These are phyloP conservation scores for Tachysurus vachellii DNA, from an alignment of 2,113 vertebrate species.

Conservation along the genomic window DNA sequence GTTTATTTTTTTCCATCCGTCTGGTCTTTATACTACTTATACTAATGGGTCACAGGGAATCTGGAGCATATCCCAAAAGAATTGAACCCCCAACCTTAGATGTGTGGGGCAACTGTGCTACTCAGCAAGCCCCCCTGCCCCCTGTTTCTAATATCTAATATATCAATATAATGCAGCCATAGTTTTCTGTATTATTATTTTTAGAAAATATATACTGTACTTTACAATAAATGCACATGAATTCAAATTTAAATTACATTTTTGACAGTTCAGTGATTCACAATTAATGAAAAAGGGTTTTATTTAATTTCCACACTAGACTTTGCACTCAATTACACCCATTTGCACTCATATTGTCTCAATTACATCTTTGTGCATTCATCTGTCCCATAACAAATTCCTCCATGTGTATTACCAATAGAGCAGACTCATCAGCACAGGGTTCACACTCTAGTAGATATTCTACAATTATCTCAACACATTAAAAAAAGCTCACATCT, in stretches of 20 bases:
- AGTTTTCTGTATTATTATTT: background rate
- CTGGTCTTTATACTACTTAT: too few species aligned
- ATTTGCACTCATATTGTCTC: background rate
- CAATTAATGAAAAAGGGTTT: constrained; percentile 21
- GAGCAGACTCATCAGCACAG: constrained; percentile 39
- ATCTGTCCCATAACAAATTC: background rate
- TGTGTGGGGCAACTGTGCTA: too few species aligned
- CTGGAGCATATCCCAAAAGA: too few species aligned
- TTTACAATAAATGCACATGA: background rate
- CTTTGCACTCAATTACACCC: background rate
- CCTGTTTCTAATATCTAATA: too few species aligned
- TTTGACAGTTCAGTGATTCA: background rate
- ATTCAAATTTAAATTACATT: background rate
- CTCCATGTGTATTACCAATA: constrained; percentile 52
- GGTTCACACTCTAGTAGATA: constrained; percentile 42
- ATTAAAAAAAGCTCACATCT: constrained; percentile 55
- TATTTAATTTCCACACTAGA: background rate
- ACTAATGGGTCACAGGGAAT: too few species aligned
- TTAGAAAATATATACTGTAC: background rate
- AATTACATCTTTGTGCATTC: background rate
- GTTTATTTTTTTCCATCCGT: too few species aligned
- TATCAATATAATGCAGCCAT: background rate
- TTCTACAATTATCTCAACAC: constrained; percentile 50
- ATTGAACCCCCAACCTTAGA: too few species aligned
- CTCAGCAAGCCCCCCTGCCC: too few species aligned